phyloP scores from a whole-genome alignment of 2,797 vertebrate species.

The Austrolebias charrua region DNA sequence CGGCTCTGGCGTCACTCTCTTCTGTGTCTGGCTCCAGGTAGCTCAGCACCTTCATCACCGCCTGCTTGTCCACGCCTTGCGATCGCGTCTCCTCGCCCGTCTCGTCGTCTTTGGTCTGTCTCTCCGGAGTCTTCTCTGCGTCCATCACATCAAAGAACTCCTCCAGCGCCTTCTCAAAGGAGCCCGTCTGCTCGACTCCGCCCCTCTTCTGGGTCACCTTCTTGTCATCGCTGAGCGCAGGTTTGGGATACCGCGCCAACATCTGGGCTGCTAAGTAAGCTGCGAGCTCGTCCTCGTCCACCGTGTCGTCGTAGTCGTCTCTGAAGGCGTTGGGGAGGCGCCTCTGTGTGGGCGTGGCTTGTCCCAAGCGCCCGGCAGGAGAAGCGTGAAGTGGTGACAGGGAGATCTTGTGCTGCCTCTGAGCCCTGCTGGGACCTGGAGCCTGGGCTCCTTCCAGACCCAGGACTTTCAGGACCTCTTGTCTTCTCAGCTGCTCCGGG shows the following conservation, averaged over 20 bases:
- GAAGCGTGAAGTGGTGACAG: constrained; percentile 70
- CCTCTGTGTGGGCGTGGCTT: constrained; percentile 63
- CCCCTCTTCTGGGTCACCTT: constrained; percentile 74
- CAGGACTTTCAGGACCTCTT: constrained; percentile 88
- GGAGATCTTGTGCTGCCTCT: constrained; percentile 73
- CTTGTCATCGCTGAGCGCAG: constrained; percentile 40
- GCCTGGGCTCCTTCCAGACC: constrained; percentile 78
- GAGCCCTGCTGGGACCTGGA: constrained; percentile 71
- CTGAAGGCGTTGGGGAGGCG: constrained; percentile 75
- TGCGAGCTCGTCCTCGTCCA: constrained; percentile 85
- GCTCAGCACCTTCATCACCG: constrained; percentile 87
- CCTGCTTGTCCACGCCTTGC: constrained; percentile 84
- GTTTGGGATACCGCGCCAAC: constrained; percentile 83
- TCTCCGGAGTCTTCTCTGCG: constrained; percentile 72
- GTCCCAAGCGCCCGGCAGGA: constrained; percentile 67
- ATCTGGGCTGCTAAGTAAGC: constrained; percentile 86
- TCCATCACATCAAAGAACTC: constrained; percentile 82
- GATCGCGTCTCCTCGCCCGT: constrained; percentile 61
- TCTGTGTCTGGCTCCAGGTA: constrained; percentile 88
- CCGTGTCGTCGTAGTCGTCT: constrained; percentile 78
- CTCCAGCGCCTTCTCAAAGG: constrained; percentile 80
- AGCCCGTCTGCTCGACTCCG: constrained; percentile 68
- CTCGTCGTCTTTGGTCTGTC: constrained; percentile 68
- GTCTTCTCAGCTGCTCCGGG: constrained; percentile 82
- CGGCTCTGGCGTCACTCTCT: constrained; percentile 79